A percentile compares a stretch with the other conserved stretches of the same genome.
Conservation (phyloP, 2,113 vertebrate species). For the Ictalurus punctatus region DNA sequence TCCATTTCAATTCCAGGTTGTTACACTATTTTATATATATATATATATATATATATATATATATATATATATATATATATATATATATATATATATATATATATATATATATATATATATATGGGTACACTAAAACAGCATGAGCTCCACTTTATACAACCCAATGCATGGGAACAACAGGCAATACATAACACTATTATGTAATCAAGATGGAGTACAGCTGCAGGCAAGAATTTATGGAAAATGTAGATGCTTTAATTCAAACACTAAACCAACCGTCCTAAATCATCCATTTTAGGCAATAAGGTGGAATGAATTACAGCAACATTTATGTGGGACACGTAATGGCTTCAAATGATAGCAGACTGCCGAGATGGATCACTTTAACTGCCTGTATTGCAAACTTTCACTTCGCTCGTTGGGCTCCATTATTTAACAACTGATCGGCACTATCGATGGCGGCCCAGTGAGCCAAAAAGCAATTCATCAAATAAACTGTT, state of each 20-base stretch:
- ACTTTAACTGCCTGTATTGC: conserved; percentile 49
- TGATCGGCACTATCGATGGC: conserved; percentile 51
- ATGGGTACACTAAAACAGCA: not conserved
- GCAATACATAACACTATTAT: conserved; percentile 2
- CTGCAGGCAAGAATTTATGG: conserved; percentile 37
- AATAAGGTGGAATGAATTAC: conserved; percentile 46
- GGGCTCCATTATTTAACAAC: conserved; percentile 51
- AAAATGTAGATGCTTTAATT: conserved; percentile 43
- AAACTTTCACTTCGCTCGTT: conserved; percentile 53
- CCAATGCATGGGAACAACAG: not conserved
- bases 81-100: too few species aligned
- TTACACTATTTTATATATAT: not conserved
- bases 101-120: not conserved
- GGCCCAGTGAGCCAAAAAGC: conserved; percentile 49
- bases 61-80: not conserved
- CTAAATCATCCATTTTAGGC: conserved; percentile 31
- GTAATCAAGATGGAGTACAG: conserved; percentile 42
- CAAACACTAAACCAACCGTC: conserved; percentile 20
- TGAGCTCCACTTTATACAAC: not conserved
- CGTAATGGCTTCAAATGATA: conserved; percentile 40
- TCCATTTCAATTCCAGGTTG: not conserved
- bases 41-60: not conserved
- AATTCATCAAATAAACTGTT: conserved; percentile 54
- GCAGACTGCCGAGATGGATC: conserved; percentile 43
- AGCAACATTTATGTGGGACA: conserved; percentile 25